These are phyloP conservation scores for Oasisia sp. DNA, from an alignment of 2,888 invertebrate species.

Conservation along the genomic window DNA sequence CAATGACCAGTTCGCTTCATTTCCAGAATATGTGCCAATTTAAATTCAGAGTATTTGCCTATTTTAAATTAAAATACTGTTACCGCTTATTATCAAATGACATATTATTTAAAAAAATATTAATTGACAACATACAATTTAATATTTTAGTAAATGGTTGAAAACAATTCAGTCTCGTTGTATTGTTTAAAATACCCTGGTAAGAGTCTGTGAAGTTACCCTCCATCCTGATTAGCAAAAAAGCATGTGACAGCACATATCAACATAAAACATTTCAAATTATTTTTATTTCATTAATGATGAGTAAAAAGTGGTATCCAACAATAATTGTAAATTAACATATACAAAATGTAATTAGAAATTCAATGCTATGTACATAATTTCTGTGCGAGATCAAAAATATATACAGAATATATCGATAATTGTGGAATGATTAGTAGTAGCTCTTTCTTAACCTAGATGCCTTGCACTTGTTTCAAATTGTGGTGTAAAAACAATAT, in stretches of 20 bases:
- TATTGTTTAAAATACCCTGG: not conserved
- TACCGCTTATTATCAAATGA: too few species aligned
- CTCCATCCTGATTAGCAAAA: not conserved
- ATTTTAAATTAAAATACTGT: too few species aligned
- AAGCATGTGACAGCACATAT: not conserved
- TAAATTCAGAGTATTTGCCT: too few species aligned
- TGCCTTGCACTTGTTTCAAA: not conserved
- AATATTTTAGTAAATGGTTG: too few species aligned
- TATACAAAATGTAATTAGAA: not conserved
- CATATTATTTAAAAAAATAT: too few species aligned
- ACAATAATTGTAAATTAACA: not conserved
- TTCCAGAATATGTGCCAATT: too few species aligned
- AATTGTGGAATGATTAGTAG: not conserved
- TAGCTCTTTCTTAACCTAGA: not conserved
- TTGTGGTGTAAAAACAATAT: not conserved
- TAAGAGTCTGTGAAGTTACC: not conserved
- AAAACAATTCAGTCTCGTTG: too few species aligned
- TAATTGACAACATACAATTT: too few species aligned
- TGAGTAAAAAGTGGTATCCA: conserved; percentile 2
- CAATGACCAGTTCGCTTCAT: too few species aligned
- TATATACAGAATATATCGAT: not conserved
- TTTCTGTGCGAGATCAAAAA: not conserved
- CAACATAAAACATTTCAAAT: not conserved
- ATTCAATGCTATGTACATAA: not conserved
- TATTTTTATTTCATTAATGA: not conserved